Conservation (phyloP, 2,113 vertebrate species). For the Poeciliopsis prolifica region DNA sequence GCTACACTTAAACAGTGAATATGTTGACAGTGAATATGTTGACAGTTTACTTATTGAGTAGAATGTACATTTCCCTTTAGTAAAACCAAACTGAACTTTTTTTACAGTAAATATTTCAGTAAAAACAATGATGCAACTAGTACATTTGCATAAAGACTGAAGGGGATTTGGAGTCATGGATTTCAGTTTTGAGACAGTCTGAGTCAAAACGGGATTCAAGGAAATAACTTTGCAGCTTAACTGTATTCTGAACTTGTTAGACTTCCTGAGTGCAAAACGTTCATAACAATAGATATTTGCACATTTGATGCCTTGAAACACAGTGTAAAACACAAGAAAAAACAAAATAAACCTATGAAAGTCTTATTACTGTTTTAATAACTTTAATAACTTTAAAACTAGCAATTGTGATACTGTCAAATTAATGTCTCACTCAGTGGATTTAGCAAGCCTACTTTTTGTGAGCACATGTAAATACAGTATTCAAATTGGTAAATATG, state of each 20-base stretch:
- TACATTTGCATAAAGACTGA: too few relatives aligned
- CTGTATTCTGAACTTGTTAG: too few relatives aligned
- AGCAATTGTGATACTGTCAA: not conserved
- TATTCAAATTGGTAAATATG: constrained; percentile 28
- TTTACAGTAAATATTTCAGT: too few relatives aligned
- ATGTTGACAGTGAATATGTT: not conserved
- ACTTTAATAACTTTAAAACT: not conserved
- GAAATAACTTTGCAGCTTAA: too few relatives aligned
- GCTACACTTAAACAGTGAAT: not conserved
- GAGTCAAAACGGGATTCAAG: too few relatives aligned
- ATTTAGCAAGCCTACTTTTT: constrained; percentile 7
- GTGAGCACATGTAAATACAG: constrained; percentile 4
- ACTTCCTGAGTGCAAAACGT: too few relatives aligned
- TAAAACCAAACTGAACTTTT: not conserved
- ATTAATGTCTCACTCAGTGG: not conserved
- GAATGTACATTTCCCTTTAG: not conserved
- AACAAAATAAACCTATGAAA: not conserved
- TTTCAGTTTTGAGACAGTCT: too few relatives aligned
- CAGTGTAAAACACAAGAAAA: not conserved
- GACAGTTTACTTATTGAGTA: not conserved
- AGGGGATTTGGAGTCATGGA: too few relatives aligned
- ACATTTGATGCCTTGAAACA: too few relatives aligned
- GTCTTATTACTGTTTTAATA: not conserved
- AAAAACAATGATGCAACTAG: too few relatives aligned
- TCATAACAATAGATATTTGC: too few relatives aligned